Conservation (phyloP, 1,140 invertebrate genomes). For the Chionoecetes opilio region DNA sequence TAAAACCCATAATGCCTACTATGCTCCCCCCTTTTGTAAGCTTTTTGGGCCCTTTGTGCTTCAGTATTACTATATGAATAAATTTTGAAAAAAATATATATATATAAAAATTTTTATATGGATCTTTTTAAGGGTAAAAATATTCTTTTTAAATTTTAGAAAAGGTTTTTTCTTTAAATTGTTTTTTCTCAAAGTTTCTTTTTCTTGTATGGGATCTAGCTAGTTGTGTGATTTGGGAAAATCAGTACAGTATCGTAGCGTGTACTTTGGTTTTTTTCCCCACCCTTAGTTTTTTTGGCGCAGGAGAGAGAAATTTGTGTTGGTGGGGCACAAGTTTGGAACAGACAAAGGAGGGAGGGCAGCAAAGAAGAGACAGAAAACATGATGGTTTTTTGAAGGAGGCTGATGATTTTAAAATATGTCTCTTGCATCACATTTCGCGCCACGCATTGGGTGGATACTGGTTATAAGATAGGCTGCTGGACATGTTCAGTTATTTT, state of each 20-base stretch:
- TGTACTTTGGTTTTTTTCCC: slow-evolving; percentile 73
- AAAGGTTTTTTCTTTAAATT: slow-evolving; percentile 72
- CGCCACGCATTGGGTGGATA: not conserved
- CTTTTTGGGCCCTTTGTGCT: slow-evolving; percentile 72
- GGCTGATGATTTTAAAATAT: not conserved
- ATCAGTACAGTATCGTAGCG: slow-evolving; percentile 77
- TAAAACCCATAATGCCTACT: slow-evolving; percentile 68
- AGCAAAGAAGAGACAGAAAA: not conserved
- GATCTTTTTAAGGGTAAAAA: slow-evolving; percentile 76
- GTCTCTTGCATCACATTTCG: not conserved
- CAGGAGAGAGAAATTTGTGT: not conserved
- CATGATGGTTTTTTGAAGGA: not conserved
- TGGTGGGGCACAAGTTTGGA: not conserved
- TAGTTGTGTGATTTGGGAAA: slow-evolving; percentile 77
- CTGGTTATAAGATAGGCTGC: slow-evolving; percentile 68
- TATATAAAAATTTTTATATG: slow-evolving; percentile 52
- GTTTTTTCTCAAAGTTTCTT: slow-evolving; percentile 75
- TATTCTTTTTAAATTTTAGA: slow-evolving; percentile 75
- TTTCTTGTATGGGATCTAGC: slow-evolving; percentile 76
- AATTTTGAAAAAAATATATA: slow-evolving; percentile 59
- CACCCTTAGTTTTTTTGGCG: slow-evolving; percentile 59
- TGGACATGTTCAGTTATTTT: slow-evolving; percentile 52
- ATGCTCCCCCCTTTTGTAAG: slow-evolving; percentile 62
- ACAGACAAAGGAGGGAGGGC: not conserved
- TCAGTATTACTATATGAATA: slow-evolving; percentile 67